phyloP scores from a whole-genome alignment of 2,888 invertebrate genomes.

The Aspidiotus destructor region DNA sequence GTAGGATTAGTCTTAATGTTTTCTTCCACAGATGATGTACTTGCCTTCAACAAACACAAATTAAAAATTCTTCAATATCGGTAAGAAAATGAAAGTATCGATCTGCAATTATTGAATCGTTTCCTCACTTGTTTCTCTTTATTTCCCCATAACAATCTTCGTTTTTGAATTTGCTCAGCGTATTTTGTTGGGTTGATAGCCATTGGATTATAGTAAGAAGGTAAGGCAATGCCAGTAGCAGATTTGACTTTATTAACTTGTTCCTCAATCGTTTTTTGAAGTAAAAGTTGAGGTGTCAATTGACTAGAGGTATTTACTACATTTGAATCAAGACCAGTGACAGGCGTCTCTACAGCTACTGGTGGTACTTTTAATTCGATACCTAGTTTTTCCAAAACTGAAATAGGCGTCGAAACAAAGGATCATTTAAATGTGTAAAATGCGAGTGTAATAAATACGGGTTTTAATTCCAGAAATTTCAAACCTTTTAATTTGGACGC shows the following conservation, averaged over 20 bases:
- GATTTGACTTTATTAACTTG: conserved; percentile 41
- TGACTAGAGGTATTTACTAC: neutral
- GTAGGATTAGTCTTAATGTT: too few relatives aligned
- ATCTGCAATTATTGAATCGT: too few relatives aligned
- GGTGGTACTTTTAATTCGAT: conserved; percentile 38
- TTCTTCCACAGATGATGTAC: too few relatives aligned
- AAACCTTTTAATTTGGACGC: conserved; percentile 24
- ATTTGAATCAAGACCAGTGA: neutral
- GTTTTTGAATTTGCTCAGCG: conserved; percentile 79
- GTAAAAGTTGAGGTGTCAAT: conserved; percentile 49
- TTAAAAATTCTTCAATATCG: too few relatives aligned
- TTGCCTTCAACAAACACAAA: too few relatives aligned
- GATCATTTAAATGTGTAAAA: too few relatives aligned
- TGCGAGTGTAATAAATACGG: too few relatives aligned
- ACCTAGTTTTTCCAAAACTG: conserved; percentile 39
- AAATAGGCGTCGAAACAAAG: too few relatives aligned
- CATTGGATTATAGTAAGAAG: conserved; percentile 64
- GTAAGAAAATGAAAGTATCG: too few relatives aligned
- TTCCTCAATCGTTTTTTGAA: conserved; percentile 46
- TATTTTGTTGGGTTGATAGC: conserved; percentile 70
- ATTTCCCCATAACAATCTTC: conserved; percentile 77
- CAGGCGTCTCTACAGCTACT: neutral
- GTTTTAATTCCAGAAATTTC: too few relatives aligned
- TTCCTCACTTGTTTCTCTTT: conserved; percentile 33
- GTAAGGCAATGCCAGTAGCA: conserved; percentile 48